Conservation (phyloP, 1,140 invertebrate species). For the Anoplolepis gracilipes region DNA sequence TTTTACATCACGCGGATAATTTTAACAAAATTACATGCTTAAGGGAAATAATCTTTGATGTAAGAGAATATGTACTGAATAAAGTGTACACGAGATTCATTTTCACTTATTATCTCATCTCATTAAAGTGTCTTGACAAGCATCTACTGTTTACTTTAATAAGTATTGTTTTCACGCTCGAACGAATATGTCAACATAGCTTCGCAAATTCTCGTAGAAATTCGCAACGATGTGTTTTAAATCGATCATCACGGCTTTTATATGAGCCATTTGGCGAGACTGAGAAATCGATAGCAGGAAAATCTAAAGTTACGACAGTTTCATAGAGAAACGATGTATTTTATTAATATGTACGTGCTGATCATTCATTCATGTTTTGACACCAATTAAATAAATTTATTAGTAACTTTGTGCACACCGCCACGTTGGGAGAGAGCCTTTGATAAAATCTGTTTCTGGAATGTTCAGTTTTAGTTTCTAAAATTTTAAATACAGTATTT, state of each 20-base stretch:
- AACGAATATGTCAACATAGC: conserved; percentile 19
- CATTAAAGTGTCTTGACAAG: not conserved
- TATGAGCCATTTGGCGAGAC: not conserved
- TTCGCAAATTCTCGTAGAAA: not conserved
- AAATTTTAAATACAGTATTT: not conserved
- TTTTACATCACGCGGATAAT: not conserved
- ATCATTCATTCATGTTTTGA: conserved; percentile 20
- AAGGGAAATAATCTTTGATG: not conserved
- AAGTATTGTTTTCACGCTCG: conserved; percentile 18
- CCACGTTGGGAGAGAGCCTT: not conserved
- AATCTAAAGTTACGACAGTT: not conserved
- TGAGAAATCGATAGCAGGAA: too few relatives aligned
- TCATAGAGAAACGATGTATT: not conserved
- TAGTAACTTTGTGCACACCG: not conserved
- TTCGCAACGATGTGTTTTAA: conserved; percentile 5
- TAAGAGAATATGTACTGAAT: not conserved
- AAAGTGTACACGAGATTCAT: not conserved
- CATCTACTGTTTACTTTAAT: conserved; percentile 8
- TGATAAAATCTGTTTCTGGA: not conserved
- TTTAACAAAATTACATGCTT: not conserved
- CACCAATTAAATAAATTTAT: conserved; percentile 29
- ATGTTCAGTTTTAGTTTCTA: not conserved
- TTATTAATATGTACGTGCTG: conserved; percentile 15
- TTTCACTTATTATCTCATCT: not conserved
- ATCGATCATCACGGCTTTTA: conserved; percentile 4